Percentiles rank a stretch among this genome's conserved stretches.
Conservation (phyloP, 2,113 vertebrate species). For the Steatornis caripensis region DNA sequence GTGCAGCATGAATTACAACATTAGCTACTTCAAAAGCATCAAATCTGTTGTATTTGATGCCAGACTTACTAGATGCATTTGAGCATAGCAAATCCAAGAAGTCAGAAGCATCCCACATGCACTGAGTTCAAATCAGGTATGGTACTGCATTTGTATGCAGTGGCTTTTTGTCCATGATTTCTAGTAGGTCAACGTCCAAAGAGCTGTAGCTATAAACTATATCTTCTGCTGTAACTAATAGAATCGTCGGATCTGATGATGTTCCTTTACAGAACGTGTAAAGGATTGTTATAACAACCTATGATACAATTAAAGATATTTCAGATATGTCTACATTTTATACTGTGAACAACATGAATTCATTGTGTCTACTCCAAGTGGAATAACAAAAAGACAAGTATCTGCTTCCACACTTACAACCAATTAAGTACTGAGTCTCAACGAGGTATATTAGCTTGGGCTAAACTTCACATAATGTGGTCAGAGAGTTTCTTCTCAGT, state of each 20-base stretch:
- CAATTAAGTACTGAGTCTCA: neutral
- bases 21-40: neutral
- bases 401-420: neutral
- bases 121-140: neutral
- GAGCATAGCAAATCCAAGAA: neutral
- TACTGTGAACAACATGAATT: neutral
- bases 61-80: neutral
- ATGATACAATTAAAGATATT: neutral
- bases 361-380: neutral
- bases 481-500: neutral
- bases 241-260: neutral
- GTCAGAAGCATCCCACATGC: neutral
- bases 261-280: neutral
- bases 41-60: neutral
- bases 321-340: neutral
- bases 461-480: neutral
- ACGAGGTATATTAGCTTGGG: neutral
- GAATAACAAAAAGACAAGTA: neutral
- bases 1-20: neutral
- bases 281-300: neutral
- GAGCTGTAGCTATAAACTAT: neutral
- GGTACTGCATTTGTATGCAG: neutral
- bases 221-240: neutral
- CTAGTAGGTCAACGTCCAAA: neutral
- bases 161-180: neutral